Evolutionary conservation across 2,113 vertebrate genomes (phyloP), one percentile per base, ranked within the genome.

Genomic region (Serilophus lunatus): DNA sequence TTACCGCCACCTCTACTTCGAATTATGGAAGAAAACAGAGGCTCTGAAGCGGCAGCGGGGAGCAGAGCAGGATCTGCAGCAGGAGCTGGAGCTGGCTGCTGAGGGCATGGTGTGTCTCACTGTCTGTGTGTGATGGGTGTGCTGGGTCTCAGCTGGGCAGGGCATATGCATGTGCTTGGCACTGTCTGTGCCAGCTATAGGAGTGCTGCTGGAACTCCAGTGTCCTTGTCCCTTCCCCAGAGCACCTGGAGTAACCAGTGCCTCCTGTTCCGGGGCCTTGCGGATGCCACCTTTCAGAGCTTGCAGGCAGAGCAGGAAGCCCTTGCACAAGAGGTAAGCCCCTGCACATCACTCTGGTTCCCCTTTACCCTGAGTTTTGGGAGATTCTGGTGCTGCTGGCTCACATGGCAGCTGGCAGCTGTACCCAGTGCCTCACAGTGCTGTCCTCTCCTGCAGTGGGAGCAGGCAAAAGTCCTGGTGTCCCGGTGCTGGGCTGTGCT

Each of bases 1-100:
- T 26, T 97, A 98, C 89, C 94, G 29, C 72, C 87, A 95, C 71
- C 94, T 98, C 31, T 98, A 97, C 88, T 63, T 92, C 2, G 92
- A 97, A 77, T 97, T 98, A 63, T 18, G 94, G 71, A 95, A 95
- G 88, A 96, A 95, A 72, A 96, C 78, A 22, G 72, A 85, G 42
- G 84, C 97, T 72, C 87, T 98, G 96, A 98, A 98, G 97, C 57
- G 95, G 36, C 97, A 97, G 44, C 84, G 33, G 25, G 94, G 96
- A 49, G 95, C 79, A 4, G 96, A 98, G 75, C 70, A 75, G 80
- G 91, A 69, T 19, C 96, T 99, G 22, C 61, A 75, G 13, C 78
- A 53, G 57, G 50, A 82, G 80, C 95, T 99, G 96, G 95, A 97
- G 79, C 86, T 95, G 49, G 93, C 96, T 12, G 77, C 74, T 1